Evolutionary conservation across 2,797 vertebrate genomes (phyloP), one percentile per base, ranked within the genome.

Genomic region (Malacoctenus gilli): DNA sequence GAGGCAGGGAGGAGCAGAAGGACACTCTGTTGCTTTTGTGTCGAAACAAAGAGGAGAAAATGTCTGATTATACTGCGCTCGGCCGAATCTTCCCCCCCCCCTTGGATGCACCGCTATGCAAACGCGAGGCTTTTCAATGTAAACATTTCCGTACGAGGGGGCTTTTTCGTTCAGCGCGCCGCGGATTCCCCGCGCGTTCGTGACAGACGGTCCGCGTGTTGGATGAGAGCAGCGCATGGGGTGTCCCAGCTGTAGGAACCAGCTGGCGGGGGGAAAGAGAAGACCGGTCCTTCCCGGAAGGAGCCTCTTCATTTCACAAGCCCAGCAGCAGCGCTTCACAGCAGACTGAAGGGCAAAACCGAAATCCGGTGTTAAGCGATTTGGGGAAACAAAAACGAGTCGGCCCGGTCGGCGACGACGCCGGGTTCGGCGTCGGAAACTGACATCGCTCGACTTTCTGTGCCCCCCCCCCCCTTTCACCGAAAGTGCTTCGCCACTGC

Each of bases 171-270:
- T 67, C 35, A 31, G 41, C 56, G 21, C 32, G 43, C 34, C 5
- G 57, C 50, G 71, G 55, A n/a, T 71, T 62, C 13, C 42, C 62
- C 72, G 66, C 7, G 46, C 51, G 67, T 20, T 50, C 64, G 69
- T 61, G 85, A 86, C 88, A 87, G 89, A 89, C 81, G 89, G 85
- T 79, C 61, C 67, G 70, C 77, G 75, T 84, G 77, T 88, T 86
- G 87, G 87, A 86, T 44, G 67, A 60, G 64, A 82, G 76, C 61
- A 41, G 72, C 80, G 82, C 83, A 79, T 90, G 87, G 86, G 76
- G 85, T 73, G 82, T 84, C 88, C 87, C 88, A 90, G 87, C 88
- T 87, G 88, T 87, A 87, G 74, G 63, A 86, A 85, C 80, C 89
- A 91, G 87, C 88, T 90, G 89, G 90, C 85, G 77, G 82, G 63